Conservation (phyloP, 2,113 vertebrate species). For the Gallinago paraguaiae region DNA sequence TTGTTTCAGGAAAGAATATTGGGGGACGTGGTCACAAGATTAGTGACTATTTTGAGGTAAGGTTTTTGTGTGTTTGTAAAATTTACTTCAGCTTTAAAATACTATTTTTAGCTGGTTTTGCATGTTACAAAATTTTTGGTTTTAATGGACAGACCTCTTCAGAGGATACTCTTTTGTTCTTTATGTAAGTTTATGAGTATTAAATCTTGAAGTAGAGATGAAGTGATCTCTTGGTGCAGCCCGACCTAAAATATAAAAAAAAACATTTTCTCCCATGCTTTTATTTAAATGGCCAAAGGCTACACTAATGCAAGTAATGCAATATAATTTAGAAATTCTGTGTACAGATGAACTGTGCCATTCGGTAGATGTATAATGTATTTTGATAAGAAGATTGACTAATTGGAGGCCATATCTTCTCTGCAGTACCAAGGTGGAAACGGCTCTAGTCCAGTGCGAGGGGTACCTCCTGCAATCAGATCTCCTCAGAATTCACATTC, state of each 20-base stretch:
- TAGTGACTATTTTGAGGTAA: slow-evolving; percentile 99
- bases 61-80: slow-evolving; percentile 41
- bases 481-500: slow-evolving; percentile 98
- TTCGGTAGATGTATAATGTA: not conserved
- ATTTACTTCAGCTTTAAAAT: not conserved
- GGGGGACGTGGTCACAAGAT: slow-evolving; percentile 94
- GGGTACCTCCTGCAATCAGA: slow-evolving; percentile 89
- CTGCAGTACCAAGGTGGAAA: slow-evolving; percentile 94
- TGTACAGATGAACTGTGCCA: not conserved
- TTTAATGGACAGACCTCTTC: not conserved
- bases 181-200: not conserved
- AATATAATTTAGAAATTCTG: not conserved
- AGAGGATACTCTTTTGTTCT: not conserved
- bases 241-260: not conserved
- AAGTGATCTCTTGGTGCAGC: not conserved
- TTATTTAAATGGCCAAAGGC: not conserved
- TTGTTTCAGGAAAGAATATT: slow-evolving; percentile 87
- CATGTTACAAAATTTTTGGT: not conserved
- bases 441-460: slow-evolving; percentile 96
- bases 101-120: not conserved
- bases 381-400: not conserved
- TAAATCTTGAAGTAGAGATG: not conserved
- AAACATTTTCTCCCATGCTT: fast-evolving
- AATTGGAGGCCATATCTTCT: not conserved
- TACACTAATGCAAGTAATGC: not conserved